Percentiles rank a stretch among this genome's conserved stretches.
Conservation (phyloP, 1,140 invertebrate species). For the Thaumetopoea pityocampa region DNA sequence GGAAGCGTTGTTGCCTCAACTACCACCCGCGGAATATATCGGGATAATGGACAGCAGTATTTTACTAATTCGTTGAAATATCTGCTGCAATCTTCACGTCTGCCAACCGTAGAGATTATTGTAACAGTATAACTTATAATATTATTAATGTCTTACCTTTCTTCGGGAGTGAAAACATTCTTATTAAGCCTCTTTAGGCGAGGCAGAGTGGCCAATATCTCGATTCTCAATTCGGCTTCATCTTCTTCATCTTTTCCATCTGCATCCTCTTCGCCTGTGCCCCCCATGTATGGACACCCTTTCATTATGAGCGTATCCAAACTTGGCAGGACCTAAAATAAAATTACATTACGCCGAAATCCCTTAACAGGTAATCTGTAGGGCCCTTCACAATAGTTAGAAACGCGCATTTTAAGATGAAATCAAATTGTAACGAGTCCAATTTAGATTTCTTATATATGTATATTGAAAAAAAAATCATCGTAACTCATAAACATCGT, state of each 20-base stretch:
- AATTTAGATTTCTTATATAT: no score
- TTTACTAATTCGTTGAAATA: no score
- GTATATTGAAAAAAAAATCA: no score
- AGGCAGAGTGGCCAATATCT: slow-evolving; percentile 66
- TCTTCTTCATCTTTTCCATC: slow-evolving; percentile 50
- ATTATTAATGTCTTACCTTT: slow-evolving; percentile 40
- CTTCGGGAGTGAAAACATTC: slow-evolving; percentile 61
- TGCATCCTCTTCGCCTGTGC: slow-evolving; percentile 45
- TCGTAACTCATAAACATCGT: no score
- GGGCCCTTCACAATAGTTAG: no score
- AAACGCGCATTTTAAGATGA: no score
- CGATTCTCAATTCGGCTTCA: slow-evolving; percentile 52
- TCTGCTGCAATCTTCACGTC: background rate
- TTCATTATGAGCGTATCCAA: slow-evolving; percentile 69
- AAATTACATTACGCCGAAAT: no score
- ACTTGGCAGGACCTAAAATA: slow-evolving; percentile 49
- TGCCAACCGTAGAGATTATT: background rate
- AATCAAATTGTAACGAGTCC: no score
- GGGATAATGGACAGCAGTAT: no score
- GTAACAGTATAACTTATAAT: background rate
- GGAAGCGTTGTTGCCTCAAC: no score
- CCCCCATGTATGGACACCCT: slow-evolving; percentile 67
- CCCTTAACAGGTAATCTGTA: no score
- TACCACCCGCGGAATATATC: no score
- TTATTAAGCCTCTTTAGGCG: slow-evolving; percentile 74